Base-by-base conservation (phyloP, 2,888 invertebrate species). In the Stenolophus ochropezus region DNA sequence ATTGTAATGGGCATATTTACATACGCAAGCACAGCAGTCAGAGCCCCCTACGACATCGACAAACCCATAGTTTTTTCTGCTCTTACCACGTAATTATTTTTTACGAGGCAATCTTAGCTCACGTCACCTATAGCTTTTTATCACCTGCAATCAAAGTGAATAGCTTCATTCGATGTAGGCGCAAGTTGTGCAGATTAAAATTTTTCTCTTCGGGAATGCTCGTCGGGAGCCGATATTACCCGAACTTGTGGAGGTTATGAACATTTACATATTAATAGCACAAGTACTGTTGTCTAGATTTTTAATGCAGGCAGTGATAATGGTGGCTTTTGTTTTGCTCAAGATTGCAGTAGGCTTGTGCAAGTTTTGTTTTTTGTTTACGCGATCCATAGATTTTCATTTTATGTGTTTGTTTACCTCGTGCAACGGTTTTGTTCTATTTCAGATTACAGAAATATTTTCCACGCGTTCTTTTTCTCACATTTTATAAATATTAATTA, bases 101-200 rank as follows among this genome's bases (percentile, higher is more conserved):
- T 80, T 80, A 80, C 73, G 80, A 80, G n/a, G 80, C 53, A 21
- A 33, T 71, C 33, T 69, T 69, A 65, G n/a, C 65, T 18, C 79
- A 71, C 79, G 79, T 79, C 79, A 79, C 79, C 71, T 73, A 80
- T 73, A 23, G 73, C 47, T 73, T 53, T 80, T 80, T 80, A 80
- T 80, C 73, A 16, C 73, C 58, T 21, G 80, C 42, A 80, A 80
- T 80, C 80, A 80, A 80, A 23, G 42, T 56, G 58, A 58, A 80
- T 80, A 73, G 80, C 80, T 80, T 80, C 80, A 80, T 80, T 23
- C 14, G 56, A 79, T 80, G 73, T 80, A 80, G 80, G 80, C 80
- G 80, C 73, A 80, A 80, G 73, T 73, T 73, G 80, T 73, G 58
- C 20, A 73, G 80, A 80, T 80, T 73, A 80, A 58, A 25, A 71